A percentile compares a stretch with the other conserved stretches of the same genome.
phyloP scores from a whole-genome alignment of 2,797 vertebrate species.

The Halcyon badia region DNA sequence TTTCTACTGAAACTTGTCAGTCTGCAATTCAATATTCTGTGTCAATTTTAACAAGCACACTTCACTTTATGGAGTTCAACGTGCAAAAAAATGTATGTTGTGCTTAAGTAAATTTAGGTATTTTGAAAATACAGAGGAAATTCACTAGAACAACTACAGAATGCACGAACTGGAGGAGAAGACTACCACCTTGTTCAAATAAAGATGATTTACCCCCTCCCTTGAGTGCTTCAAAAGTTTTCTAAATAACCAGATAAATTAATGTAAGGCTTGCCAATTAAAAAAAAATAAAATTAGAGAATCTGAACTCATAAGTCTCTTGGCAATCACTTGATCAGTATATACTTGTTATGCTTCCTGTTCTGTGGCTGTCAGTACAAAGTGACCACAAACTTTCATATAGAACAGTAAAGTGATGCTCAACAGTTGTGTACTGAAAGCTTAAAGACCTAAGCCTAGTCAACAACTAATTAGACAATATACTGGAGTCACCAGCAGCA shows the following conservation, averaged over 20 bases:
- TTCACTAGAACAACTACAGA: neutral
- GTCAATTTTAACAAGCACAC: neutral
- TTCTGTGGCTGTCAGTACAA: neutral
- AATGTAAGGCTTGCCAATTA: neutral
- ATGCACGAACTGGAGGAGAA: neutral
- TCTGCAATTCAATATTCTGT: neutral
- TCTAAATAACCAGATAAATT: neutral
- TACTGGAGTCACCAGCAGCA: neutral
- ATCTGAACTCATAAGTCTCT: neutral
- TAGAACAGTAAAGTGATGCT: neutral
- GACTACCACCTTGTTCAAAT: neutral
- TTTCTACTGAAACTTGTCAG: neutral
- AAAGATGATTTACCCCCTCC: neutral
- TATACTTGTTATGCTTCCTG: neutral
- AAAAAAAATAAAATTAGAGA: neutral
- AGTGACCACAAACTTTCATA: neutral
- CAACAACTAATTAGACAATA: neutral
- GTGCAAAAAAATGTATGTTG: rapidly evolving
- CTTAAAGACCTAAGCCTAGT: neutral
- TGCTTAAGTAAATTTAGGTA: neutral
- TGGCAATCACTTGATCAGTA: neutral
- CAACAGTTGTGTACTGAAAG: neutral
- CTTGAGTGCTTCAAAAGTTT: neutral
- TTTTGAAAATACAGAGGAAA: neutral
- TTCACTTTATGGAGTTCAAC: neutral